Percentiles rank a stretch among this genome's conserved stretches.
phyloP scores from a whole-genome alignment of 2,113 vertebrate genomes.

The Mesoclemmys tuberculata region DNA sequence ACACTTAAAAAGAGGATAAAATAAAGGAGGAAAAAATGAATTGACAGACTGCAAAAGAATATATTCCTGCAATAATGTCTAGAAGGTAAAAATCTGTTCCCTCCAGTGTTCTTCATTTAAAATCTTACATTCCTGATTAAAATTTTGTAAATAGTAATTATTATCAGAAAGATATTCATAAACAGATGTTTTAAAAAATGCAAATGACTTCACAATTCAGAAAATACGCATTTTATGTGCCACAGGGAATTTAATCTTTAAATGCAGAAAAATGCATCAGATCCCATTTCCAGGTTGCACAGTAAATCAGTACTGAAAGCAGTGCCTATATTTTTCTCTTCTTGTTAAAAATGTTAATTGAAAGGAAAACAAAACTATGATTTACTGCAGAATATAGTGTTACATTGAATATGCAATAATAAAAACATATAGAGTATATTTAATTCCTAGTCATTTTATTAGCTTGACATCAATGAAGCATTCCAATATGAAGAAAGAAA shows the following conservation, averaged over 20 bases:
- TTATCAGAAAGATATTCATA: constrained; percentile 68
- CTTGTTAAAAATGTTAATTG: constrained; percentile 52
- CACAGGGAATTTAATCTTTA: constrained; percentile 46
- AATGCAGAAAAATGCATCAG: constrained; percentile 54
- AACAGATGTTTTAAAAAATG: constrained; percentile 67
- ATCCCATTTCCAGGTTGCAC: constrained; percentile 6
- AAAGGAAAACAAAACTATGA: constrained; percentile 4
- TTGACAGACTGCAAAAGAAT: not conserved
- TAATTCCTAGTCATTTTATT: constrained; percentile 33
- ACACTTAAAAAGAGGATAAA: constrained; percentile 2
- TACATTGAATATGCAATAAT: constrained; percentile 43
- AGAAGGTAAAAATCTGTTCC: constrained; percentile 54
- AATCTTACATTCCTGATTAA: constrained; percentile 48
- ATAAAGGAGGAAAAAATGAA: not conserved
- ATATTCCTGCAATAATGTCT: constrained; percentile 7
- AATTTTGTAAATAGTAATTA: constrained; percentile 72
- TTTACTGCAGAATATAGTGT: constrained; percentile 41
- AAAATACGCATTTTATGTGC: constrained; percentile 32
- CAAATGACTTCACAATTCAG: constrained; percentile 50
- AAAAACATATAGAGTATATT: not conserved
- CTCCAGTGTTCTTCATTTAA: constrained; percentile 38
- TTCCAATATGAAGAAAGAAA: not conserved
- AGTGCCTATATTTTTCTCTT: not conserved
- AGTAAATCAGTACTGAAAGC: not conserved
- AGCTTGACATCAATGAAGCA: not conserved